These are phyloP conservation scores for Crocuta crocuta DNA, from an alignment of 2,113 vertebrate genomes.

Conservation along the genomic window DNA sequence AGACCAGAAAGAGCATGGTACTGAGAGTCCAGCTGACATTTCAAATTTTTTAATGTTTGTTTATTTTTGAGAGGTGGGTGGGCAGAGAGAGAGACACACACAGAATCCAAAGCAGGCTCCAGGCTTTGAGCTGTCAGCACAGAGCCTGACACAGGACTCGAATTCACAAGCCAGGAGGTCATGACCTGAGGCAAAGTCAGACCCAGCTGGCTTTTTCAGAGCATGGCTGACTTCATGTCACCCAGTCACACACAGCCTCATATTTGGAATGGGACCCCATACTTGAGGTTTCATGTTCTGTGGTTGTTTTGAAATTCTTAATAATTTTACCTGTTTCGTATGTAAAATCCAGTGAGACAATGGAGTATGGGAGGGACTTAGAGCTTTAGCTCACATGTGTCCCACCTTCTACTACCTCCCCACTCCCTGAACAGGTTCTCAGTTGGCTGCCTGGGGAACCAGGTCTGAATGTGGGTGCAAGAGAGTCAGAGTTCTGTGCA, in stretches of 20 bases:
- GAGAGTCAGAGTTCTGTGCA: neutral
- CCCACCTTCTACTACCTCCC: neutral
- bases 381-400: neutral
- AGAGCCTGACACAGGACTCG: no score
- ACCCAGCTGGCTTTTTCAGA: constrained; percentile 8
- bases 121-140: no score
- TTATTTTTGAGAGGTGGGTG: no score
- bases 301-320: constrained; percentile 40
- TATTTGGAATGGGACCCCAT: neutral
- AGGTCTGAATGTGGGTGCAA: neutral
- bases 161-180: no score
- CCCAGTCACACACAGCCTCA: neutral
- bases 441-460: neutral
- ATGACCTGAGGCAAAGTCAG: no score
- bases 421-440: neutral
- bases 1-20: neutral
- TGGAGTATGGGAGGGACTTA: neutral
- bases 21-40: neutral
- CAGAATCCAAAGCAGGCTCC: no score
- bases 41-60: neutral
- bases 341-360: neutral
- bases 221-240: neutral
- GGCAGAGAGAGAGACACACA: no score
- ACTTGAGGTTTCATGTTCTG: constrained; percentile 18
- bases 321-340: constrained; percentile 21